Evolutionary conservation across 2,888 invertebrate genomes (phyloP).

Genomic region (Dolomedes plantarius): DNA sequence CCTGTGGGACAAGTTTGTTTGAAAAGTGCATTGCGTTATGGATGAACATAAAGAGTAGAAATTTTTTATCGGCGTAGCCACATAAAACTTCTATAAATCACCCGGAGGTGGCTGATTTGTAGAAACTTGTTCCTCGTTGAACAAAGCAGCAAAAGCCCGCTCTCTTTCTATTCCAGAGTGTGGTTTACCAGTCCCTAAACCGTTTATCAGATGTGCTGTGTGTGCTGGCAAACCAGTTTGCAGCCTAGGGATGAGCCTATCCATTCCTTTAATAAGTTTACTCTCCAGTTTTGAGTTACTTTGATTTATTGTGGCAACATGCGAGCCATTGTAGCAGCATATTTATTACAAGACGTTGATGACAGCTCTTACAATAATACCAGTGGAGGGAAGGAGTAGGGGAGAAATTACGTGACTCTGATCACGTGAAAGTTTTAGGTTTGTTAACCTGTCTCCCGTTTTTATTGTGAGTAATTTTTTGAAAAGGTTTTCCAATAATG

Average conservation of each 20-base stretch:
- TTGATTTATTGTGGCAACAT: constrained; percentile 68
- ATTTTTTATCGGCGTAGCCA: neutral
- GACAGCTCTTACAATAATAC: constrained; percentile 67
- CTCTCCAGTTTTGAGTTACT: constrained; percentile 51
- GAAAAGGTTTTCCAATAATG: constrained; percentile 52
- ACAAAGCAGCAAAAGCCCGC: neutral
- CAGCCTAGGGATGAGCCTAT: constrained; percentile 20
- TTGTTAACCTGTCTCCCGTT: constrained; percentile 59
- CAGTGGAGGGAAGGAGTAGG: constrained; percentile 7
- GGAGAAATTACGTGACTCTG: constrained; percentile 51
- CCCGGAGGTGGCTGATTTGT: neutral
- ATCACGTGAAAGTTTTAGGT: constrained; percentile 64
- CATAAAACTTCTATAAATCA: neutral
- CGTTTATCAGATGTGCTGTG: constrained; percentile 5
- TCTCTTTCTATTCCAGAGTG: neutral
- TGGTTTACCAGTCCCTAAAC: neutral
- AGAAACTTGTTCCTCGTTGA: neutral
- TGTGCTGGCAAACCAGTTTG: constrained; percentile 18
- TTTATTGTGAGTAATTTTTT: constrained; percentile 68
- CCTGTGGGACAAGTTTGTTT: neutral
- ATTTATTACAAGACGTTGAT: constrained; percentile 66
- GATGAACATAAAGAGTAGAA: neutral
- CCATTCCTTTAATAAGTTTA: constrained; percentile 63
- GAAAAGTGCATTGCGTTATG: neutral
- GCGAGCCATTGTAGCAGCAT: constrained; percentile 64